Evolutionary conservation across 1,140 invertebrate genomes (phyloP).

Genomic region (Cotesia chilonis): DNA sequence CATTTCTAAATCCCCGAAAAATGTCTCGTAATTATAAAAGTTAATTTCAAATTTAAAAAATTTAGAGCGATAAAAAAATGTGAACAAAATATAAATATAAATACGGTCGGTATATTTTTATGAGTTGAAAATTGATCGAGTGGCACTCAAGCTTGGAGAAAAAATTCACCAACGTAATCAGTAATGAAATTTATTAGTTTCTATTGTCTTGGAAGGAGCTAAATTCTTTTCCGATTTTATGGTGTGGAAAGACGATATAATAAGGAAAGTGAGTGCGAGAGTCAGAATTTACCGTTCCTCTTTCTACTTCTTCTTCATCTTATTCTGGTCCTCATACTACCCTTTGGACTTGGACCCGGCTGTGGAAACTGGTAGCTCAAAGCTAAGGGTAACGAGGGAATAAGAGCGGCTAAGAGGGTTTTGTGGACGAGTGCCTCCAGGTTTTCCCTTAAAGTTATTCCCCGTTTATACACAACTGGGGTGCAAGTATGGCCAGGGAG

Average conservation of each 20-base stretch:
- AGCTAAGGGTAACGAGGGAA: slow-evolving; percentile 62
- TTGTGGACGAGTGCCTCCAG: slow-evolving; percentile 1
- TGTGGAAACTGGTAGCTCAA: slow-evolving; percentile 43
- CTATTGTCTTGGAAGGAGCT: slow-evolving; percentile 62
- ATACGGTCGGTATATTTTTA: slow-evolving; percentile 26
- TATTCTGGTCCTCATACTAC: too few relatives aligned
- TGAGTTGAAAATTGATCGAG: slow-evolving; percentile 21
- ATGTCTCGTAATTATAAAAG: not conserved
- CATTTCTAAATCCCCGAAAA: slow-evolving; percentile 24
- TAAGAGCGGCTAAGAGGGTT: slow-evolving; percentile 60
- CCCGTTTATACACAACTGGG: not conserved
- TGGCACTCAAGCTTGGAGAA: slow-evolving; percentile 23
- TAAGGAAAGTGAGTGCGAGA: slow-evolving; percentile 56
- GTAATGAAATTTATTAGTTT: slow-evolving; percentile 68
- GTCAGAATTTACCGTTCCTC: slow-evolving; percentile 46
- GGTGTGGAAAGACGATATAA: slow-evolving; percentile 68
- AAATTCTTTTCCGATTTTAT: slow-evolving; percentile 68
- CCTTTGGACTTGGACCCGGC: slow-evolving; percentile 40
- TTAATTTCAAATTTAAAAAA: not conserved
- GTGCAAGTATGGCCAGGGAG: slow-evolving; percentile 38
- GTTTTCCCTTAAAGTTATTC: too few relatives aligned
- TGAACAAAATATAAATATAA: slow-evolving; percentile 18
- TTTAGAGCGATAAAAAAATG: not conserved
- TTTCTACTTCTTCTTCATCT: slow-evolving; percentile 38
- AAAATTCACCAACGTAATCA: slow-evolving; percentile 57